A percentile compares a stretch with the other conserved stretches of the same genome.
These are phyloP conservation scores for Salminus brasiliensis DNA, from an alignment of 2,113 vertebrate genomes.

Conservation along the genomic window DNA sequence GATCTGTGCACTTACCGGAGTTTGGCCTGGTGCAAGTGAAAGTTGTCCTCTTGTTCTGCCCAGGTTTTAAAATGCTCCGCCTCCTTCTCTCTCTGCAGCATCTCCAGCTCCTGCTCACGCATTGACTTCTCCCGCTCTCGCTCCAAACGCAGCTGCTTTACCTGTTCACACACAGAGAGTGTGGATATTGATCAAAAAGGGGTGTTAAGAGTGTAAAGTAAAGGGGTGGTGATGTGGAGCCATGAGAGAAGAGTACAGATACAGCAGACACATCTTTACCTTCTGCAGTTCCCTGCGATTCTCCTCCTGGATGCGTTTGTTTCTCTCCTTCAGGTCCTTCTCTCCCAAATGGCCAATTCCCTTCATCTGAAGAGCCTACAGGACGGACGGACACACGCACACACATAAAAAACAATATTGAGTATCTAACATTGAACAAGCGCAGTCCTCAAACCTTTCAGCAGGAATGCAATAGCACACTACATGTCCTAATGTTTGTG, in stretches of 20 bases:
- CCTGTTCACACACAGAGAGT: conserved; percentile 68
- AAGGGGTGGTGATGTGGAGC: too few species aligned
- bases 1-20: conserved; percentile 77
- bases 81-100: conserved; percentile 97
- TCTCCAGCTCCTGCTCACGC: conserved; percentile 95
- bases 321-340: conserved; percentile 94
- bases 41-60: conserved; percentile 98
- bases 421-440: too few species aligned
- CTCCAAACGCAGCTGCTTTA: conserved; percentile 95
- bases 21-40: conserved; percentile 96
- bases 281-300: conserved; percentile 97
- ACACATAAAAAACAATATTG: background rate
- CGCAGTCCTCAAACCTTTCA: too few species aligned
- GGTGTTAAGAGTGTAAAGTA: too few species aligned
- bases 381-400: conserved; percentile 27
- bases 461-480: too few species aligned
- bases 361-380: conserved; percentile 90
- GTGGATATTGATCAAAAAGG: too few species aligned
- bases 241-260: too few species aligned
- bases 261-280: conserved; percentile 66
- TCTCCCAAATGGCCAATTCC: conserved; percentile 94
- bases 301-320: conserved; percentile 94
- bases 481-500: too few species aligned
- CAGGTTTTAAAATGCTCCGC: conserved; percentile 98
- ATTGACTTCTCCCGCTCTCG: conserved; percentile 94